phyloP scores from a whole-genome alignment of 2,888 invertebrate species.

The Ectobius pallidus region DNA sequence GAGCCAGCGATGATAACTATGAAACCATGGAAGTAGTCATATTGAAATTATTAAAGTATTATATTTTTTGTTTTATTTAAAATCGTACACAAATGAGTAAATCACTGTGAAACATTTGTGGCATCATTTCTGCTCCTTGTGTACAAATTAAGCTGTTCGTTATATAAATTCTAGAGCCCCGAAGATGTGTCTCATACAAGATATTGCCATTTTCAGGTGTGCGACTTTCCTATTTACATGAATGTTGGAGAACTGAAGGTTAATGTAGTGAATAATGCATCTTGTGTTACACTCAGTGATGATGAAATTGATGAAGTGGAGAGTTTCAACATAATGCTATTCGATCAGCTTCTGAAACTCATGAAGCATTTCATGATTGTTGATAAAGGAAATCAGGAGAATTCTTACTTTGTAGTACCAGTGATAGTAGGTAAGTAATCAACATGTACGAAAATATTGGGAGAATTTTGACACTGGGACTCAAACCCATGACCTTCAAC shows the following conservation, averaged over 20 bases:
- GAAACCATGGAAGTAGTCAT: too few species aligned
- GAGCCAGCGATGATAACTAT: too few species aligned
- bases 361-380: slow-evolving; percentile 65
- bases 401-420: slow-evolving; percentile 55
- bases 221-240: slow-evolving; percentile 75
- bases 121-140: too few species aligned
- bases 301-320: slow-evolving; percentile 61
- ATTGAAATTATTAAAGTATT: too few species aligned
- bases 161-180: too few species aligned
- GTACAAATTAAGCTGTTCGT: too few species aligned
- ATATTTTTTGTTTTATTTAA: too few species aligned
- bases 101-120: too few species aligned
- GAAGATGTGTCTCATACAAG: too few species aligned
- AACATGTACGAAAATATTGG: not conserved
- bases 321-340: slow-evolving; percentile 77
- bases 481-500: too few species aligned
- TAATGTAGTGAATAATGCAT: slow-evolving; percentile 59
- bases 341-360: slow-evolving; percentile 69
- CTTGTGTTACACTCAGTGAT: slow-evolving; percentile 54
- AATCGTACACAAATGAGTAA: too few species aligned
- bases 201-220: slow-evolving; percentile 54
- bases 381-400: slow-evolving; percentile 62
- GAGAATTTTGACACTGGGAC: too few species aligned
- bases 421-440: slow-evolving; percentile 7
- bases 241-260: slow-evolving; percentile 66